Conservation (phyloP, 2,888 invertebrate genomes). For the Pardosa pseudoannulata region DNA sequence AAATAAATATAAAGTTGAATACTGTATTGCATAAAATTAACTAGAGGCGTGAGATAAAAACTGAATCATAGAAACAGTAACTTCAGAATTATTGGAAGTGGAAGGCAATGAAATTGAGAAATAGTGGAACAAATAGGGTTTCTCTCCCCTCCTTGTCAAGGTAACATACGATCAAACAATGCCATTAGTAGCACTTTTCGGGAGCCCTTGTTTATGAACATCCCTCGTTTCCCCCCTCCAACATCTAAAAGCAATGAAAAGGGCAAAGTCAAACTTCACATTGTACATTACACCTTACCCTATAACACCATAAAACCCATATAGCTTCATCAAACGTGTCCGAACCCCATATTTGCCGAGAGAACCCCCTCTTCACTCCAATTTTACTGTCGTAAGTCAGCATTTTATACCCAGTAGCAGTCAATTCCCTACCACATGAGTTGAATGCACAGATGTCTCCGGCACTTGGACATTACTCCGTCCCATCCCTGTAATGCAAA, state of each 20-base stretch:
- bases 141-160: no score
- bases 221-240: neutral
- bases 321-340: constrained; percentile 53
- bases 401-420: constrained; percentile 64
- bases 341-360: constrained; percentile 53
- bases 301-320: constrained; percentile 42
- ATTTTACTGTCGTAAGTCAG: constrained; percentile 58
- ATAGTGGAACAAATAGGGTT: no score
- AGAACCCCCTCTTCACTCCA: constrained; percentile 38
- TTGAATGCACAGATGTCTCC: constrained; percentile 59
- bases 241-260: constrained; percentile 15
- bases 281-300: constrained; percentile 24
- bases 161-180: neutral
- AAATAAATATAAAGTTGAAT: no score
- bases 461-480: constrained; percentile 51
- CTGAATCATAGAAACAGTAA: no score
- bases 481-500: constrained; percentile 47
- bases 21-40: no score
- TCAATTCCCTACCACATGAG: constrained; percentile 47
- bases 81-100: no score
- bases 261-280: constrained; percentile 18
- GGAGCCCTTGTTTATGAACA: neutral
- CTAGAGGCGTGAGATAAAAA: no score
- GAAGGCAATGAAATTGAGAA: no score
- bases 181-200: neutral